phyloP scores from a whole-genome alignment of 2,113 vertebrate genomes.

The Heterochromis multidens region DNA sequence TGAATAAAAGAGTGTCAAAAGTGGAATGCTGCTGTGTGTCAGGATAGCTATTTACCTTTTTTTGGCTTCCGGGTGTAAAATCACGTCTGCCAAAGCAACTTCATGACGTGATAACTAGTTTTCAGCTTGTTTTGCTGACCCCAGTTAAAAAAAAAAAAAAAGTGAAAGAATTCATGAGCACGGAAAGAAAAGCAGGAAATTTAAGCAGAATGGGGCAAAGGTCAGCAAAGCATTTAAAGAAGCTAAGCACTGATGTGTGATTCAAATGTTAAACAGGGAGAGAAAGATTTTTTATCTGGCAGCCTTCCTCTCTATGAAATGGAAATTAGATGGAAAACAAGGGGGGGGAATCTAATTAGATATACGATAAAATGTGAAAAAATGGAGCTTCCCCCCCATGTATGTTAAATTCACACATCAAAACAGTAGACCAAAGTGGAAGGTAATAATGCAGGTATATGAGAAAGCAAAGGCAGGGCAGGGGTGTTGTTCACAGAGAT shows the following conservation, averaged over 20 bases:
- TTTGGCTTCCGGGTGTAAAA: background rate
- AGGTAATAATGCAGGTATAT: background rate
- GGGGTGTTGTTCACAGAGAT: background rate
- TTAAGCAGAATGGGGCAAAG: background rate
- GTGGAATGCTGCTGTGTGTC: background rate
- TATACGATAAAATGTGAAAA: slow-evolving; percentile 2
- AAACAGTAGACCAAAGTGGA: background rate
- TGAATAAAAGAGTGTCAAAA: background rate
- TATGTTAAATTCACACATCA: slow-evolving; percentile 14
- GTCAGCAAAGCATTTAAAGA: background rate
- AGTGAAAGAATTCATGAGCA: background rate
- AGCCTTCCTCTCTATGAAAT: slow-evolving; percentile 9
- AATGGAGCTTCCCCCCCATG: background rate
- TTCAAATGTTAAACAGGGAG: slow-evolving; percentile 42
- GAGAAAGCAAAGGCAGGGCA: background rate
- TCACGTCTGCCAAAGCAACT: background rate
- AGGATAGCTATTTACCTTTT: background rate
- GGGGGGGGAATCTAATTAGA: background rate
- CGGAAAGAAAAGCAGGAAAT: background rate
- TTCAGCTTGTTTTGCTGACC: background rate
- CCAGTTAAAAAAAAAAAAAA: background rate
- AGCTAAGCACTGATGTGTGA: background rate
- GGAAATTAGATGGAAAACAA: slow-evolving; percentile 21
- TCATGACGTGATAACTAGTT: background rate
- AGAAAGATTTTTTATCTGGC: background rate